Evolutionary conservation across 1,140 invertebrate genomes (phyloP).

Genomic region (Adelges cooleyi): DNA sequence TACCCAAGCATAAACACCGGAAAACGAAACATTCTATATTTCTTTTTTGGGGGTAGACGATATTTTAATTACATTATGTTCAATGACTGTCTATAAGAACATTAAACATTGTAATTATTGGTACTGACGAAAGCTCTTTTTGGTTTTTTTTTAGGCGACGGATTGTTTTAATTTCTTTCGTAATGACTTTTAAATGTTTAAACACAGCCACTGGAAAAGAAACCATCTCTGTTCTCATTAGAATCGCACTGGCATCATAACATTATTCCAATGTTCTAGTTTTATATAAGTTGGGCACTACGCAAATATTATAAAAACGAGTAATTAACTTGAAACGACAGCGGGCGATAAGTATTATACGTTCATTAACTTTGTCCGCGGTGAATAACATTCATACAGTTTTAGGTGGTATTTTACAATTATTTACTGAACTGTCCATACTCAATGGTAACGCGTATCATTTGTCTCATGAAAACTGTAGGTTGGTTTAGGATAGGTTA

Average conservation of each 20-base stretch:
- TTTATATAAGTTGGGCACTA: not conserved
- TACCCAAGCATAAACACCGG: no score
- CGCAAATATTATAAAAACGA: not conserved
- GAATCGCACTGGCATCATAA: slow-evolving; percentile 3
- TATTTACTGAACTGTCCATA: no score
- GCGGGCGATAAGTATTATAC: no score
- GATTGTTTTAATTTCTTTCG: slow-evolving; percentile 26
- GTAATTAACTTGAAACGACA: slow-evolving; percentile 12
- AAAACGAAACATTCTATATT: not conserved
- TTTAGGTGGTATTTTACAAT: no score
- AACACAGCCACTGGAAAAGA: slow-evolving; percentile 13
- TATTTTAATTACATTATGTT: slow-evolving; percentile 13
- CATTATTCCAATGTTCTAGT: not conserved
- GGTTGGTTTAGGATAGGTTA: no score
- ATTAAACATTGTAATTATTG: slow-evolving; percentile 28
- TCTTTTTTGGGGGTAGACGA: not conserved
- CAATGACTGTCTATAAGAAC: slow-evolving; percentile 9
- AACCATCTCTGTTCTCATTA: not conserved
- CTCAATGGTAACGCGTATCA: no score
- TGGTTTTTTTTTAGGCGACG: slow-evolving; percentile 4
- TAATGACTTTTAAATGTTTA: slow-evolving; percentile 24
- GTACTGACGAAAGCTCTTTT: slow-evolving; percentile 3
- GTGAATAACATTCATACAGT: no score
- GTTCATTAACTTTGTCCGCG: no score
- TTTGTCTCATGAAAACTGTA: no score